Conservation (phyloP, 2,888 invertebrate species). For the Parnassius mnemosyne region DNA sequence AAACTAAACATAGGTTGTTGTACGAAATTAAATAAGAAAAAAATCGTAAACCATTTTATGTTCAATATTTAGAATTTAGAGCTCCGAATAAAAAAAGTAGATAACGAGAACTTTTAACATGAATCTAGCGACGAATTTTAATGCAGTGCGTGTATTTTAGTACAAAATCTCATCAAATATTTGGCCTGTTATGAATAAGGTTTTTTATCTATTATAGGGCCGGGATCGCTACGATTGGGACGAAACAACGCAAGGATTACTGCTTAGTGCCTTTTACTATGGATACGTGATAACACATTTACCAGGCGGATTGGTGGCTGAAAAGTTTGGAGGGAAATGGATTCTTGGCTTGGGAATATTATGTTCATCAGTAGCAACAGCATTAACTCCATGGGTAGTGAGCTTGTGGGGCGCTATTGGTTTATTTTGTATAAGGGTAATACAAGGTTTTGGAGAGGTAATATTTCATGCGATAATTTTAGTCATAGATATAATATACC, state of each 20-base stretch:
- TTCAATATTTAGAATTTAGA: no score
- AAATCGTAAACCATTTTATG: no score
- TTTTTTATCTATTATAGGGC: slow-evolving; percentile 39
- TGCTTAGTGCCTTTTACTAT: slow-evolving; percentile 90
- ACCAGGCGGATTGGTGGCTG: slow-evolving; percentile 90
- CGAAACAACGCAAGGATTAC: slow-evolving; percentile 85
- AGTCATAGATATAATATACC: no score
- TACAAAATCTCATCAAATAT: no score
- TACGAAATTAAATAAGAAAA: no score
- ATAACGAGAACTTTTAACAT: no score
- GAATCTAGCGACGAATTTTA: no score
- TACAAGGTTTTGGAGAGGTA: slow-evolving; percentile 83
- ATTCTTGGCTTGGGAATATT: slow-evolving; percentile 89
- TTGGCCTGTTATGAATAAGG: no score
- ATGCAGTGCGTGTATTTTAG: no score
- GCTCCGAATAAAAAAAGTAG: no score
- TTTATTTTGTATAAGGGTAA: slow-evolving; percentile 78
- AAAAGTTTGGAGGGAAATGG: slow-evolving; percentile 92
- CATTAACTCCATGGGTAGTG: slow-evolving; percentile 87
- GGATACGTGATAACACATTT: slow-evolving; percentile 91
- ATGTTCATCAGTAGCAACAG: slow-evolving; percentile 87
- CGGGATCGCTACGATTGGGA: slow-evolving; percentile 83
- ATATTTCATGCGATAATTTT: slow-evolving; percentile 9
- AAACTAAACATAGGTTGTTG: no score
- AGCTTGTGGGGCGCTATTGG: slow-evolving; percentile 73